Percentiles rank a stretch among this genome's conserved stretches.
phyloP scores from a whole-genome alignment of 2,113 vertebrate species.

The Cettia cetti region DNA sequence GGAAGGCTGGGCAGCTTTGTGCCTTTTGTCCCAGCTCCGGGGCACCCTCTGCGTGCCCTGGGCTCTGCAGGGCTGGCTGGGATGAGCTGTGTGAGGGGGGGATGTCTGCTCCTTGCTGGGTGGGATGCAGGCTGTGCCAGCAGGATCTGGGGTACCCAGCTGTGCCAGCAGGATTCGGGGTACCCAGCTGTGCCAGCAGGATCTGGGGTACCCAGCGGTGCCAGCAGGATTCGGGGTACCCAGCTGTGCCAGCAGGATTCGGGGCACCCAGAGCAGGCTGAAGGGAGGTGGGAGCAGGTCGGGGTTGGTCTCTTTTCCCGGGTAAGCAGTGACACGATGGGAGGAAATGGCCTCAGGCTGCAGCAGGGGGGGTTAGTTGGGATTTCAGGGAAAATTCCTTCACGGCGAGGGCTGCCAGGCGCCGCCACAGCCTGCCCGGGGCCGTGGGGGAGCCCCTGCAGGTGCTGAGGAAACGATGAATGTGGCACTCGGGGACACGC shows the following conservation, averaged over 20 bases:
- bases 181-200: no score
- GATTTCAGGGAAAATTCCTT: not conserved
- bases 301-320: not conserved
- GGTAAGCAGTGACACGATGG: not conserved
- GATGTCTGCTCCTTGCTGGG: not conserved
- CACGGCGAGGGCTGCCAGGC: not conserved
- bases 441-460: not conserved
- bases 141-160: rapidly evolving
- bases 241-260: no score
- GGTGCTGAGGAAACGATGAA: not conserved
- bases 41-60: not conserved
- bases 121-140: not conserved
- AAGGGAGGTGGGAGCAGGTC: not conserved
- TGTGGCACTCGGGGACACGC: not conserved
- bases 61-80: not conserved
- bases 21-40: not conserved
- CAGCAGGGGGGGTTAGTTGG: not conserved
- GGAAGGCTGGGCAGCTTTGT: not conserved
- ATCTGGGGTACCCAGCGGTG: rapidly evolving
- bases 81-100: rapidly evolving
- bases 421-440: not conserved
- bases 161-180: not conserved
- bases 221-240: not conserved
- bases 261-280: not conserved
- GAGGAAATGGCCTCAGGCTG: not conserved